A percentile compares a stretch with the other conserved stretches of the same genome.
Evolutionary conservation across 2,888 invertebrate species (phyloP).

Genomic region (Alentia gelatinosa): DNA sequence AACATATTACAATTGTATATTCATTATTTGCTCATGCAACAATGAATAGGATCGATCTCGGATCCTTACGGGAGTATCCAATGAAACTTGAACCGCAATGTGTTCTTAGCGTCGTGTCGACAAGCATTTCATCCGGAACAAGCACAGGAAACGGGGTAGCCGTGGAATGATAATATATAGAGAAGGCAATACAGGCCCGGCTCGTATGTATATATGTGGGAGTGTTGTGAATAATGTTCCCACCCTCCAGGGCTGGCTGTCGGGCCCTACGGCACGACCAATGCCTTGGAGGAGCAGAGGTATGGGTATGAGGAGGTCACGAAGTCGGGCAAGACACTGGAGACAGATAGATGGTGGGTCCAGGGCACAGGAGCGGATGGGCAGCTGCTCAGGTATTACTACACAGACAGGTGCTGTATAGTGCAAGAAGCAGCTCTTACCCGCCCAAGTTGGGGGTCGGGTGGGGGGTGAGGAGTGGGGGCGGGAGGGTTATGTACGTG

Average conservation of each 20-base stretch:
- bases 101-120: background rate
- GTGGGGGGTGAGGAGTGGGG: background rate
- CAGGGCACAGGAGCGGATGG: background rate
- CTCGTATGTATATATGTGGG: background rate
- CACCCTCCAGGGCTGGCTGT: background rate
- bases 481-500: background rate
- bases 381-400: slow-evolving; percentile 9
- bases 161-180: slow-evolving; percentile 44
- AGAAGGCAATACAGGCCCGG: slow-evolving; percentile 1
- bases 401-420: slow-evolving; percentile 29
- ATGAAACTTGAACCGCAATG: background rate
- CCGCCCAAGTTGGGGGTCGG: background rate
- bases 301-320: slow-evolving; percentile 13
- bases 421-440: background rate
- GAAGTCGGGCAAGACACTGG: background rate
- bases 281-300: background rate
- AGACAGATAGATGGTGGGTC: slow-evolving; percentile 32
- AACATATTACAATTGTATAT: too few species aligned
- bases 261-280: background rate
- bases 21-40: too few species aligned
- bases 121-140: background rate
- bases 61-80: too few species aligned
- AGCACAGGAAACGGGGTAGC: background rate
- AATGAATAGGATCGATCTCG: too few species aligned
- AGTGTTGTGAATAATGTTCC: slow-evolving; percentile 43